phyloP scores from a whole-genome alignment of 1,140 invertebrate genomes.

The Melitaea cinxia region DNA sequence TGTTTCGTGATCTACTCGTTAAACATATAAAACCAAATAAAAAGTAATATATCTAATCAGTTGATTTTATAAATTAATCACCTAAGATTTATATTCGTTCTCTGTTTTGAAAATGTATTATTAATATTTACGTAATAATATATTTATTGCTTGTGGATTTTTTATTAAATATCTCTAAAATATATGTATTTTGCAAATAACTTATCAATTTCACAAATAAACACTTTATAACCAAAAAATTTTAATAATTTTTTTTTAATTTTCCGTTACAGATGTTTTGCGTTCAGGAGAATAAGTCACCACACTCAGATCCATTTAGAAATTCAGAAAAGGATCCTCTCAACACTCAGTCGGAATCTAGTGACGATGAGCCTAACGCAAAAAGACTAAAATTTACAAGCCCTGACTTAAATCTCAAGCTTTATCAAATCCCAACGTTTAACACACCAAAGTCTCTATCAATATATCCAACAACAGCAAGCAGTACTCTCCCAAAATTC shows the following conservation, averaged over 20 bases:
- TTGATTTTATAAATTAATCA: too few species aligned
- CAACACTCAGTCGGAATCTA: slow-evolving; percentile 53
- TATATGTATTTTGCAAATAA: too few species aligned
- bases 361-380: slow-evolving; percentile 65
- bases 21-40: too few species aligned
- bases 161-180: too few species aligned
- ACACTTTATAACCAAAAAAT: too few species aligned
- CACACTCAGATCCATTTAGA: slow-evolving; percentile 53
- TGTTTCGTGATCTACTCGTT: slow-evolving; percentile 18
- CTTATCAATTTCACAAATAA: too few species aligned
- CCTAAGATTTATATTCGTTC: too few species aligned
- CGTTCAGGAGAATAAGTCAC: slow-evolving; percentile 63
- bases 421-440: slow-evolving; percentile 71
- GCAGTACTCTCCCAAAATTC: slow-evolving; percentile 61
- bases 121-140: too few species aligned
- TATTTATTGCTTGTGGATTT: too few species aligned
- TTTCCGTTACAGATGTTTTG: slow-evolving; percentile 79
- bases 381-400: slow-evolving; percentile 59
- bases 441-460: slow-evolving; percentile 59
- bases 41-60: too few species aligned
- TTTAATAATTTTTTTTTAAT: neutral
- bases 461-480: slow-evolving; percentile 54
- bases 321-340: slow-evolving; percentile 62
- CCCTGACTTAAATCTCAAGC: slow-evolving; percentile 63
- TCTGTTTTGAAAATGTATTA: too few species aligned